Base-by-base conservation (phyloP, 2,888 invertebrate species). In the Marasmarcha lunaedactyla region DNA sequence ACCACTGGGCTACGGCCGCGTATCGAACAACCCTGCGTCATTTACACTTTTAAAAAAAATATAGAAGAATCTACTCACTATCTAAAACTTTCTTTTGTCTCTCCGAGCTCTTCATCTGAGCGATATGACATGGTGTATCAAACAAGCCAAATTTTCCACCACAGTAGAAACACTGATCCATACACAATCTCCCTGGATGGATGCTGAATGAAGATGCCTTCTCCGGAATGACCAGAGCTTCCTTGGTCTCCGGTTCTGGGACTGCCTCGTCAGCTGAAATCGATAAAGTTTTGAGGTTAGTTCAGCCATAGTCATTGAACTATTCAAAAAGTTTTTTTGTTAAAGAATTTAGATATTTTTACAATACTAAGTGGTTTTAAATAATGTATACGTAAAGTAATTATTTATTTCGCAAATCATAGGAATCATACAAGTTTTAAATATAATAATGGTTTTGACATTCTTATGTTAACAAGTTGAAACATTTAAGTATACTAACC, bases 121-220 rank as follows among this genome's bases (percentile, higher is more conserved):
- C 94, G 38, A 94, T 90, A 60, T 94, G 94, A 70, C 93, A 93
- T 0, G 94, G 94, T 0, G 94, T 94, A 57, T 94, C 94, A 47
- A 93, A 89, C 0, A 92, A 85, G 0, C 94, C 94, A 54, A 94
- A 94, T 69, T 93, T 94, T 7, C 93, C 93, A 41, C 92, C 92
- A 59, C 94, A 94, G 64, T 93, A 93, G 58, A 90, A 91, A 60
- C 94, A 94, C 54, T 93, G 93, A 71, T 94, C 93, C 63, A 90
- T 89, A 61, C 94, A 94, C 38, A 93, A 71, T 7, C 93, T 74
- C 0, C 89, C 93, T 0, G 93, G 93, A 71, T 94, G 94, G 54
- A 94, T 92, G 56, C 92, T 92, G 69, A 94, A 94, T 0, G 93
- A 93, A 6, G 93, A 92, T 0, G 93, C 93, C 70, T 94, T 94